Evolutionary conservation across 2,113 vertebrate genomes (phyloP).

Genomic region (Leucopsar rothschildi): DNA sequence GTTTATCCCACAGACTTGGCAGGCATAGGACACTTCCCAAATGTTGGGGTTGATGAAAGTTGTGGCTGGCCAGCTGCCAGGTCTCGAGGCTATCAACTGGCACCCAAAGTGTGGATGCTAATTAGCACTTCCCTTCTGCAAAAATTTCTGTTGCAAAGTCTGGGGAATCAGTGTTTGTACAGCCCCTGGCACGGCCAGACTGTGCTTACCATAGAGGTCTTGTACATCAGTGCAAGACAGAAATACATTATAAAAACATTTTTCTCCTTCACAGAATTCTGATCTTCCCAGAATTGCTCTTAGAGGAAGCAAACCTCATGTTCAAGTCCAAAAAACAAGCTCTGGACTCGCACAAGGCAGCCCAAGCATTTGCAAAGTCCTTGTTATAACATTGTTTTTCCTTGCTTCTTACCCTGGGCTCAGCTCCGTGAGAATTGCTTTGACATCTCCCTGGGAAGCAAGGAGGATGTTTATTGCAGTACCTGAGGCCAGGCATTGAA

Average conservation of each 20-base stretch:
- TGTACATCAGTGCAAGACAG: rapidly evolving
- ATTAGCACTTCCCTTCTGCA: slow-evolving; percentile 9
- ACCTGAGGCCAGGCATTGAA: not conserved
- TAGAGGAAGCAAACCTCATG: not conserved
- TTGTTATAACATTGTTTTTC: not conserved
- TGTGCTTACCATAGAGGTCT: rapidly evolving
- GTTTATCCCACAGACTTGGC: slow-evolving; percentile 28
- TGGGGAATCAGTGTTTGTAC: not conserved
- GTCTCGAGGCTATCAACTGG: not conserved
- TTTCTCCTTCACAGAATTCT: not conserved
- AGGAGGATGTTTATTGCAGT: not conserved
- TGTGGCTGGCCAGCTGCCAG: not conserved
- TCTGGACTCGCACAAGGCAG: not conserved
- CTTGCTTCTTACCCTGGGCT: not conserved
- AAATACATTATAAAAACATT: not conserved
- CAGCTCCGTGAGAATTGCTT: not conserved
- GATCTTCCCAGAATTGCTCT: not conserved
- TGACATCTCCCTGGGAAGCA: not conserved
- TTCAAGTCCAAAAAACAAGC: not conserved
- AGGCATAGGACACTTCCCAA: not conserved
- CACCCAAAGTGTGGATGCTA: not conserved
- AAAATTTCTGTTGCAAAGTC: not conserved
- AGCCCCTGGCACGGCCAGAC: not conserved
- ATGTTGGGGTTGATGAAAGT: not conserved
- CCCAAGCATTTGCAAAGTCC: not conserved